Evolutionary conservation across 1,140 invertebrate genomes (phyloP).

Genomic region (Ptiloglossa arizonensis): DNA sequence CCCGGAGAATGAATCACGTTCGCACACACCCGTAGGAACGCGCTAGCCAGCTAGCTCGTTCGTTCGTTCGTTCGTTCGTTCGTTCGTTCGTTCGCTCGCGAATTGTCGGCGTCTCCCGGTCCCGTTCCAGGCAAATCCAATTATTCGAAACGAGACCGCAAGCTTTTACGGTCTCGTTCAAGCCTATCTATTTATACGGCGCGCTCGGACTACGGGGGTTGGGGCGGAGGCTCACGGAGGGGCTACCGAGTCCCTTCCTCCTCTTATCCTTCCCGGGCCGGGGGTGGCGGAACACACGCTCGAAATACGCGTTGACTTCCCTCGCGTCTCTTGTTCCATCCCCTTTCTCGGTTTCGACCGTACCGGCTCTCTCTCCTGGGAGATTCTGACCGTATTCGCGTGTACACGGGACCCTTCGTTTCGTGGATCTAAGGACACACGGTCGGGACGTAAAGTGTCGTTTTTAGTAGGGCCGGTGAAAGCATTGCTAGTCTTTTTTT

Average conservation of each 20-base stretch:
- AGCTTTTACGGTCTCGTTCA: conserved; percentile 78
- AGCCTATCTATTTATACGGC: conserved; percentile 74
- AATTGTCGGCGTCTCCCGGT: conserved; percentile 67
- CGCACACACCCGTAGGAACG: conserved; percentile 11
- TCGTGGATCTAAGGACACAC: conserved; percentile 2
- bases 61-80: too few species aligned
- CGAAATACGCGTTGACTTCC: conserved; percentile 40
- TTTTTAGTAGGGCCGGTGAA: background rate
- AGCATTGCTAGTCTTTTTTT: background rate
- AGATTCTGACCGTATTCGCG: conserved; percentile 28
- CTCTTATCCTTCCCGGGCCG: background rate
- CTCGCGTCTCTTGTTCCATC: conserved; percentile 15
- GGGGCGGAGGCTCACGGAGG: background rate
- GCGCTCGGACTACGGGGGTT: conserved; percentile 23
- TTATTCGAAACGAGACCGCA: conserved; percentile 79
- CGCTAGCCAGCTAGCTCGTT: too few species aligned
- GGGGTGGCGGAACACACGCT: conserved; percentile 29
- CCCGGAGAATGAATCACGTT: conserved; percentile 42
- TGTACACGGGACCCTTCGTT: conserved; percentile 11
- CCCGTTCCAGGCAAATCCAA: conserved; percentile 76
- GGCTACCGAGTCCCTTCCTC: conserved; percentile 16
- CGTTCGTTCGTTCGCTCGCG: conserved; percentile 31
- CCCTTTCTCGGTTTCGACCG: conserved; percentile 2
- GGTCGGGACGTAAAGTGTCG: background rate
- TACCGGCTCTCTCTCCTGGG: background rate